These are phyloP conservation scores for Actenoides hombroni DNA, from an alignment of 2,113 vertebrate species.

Conservation along the genomic window DNA sequence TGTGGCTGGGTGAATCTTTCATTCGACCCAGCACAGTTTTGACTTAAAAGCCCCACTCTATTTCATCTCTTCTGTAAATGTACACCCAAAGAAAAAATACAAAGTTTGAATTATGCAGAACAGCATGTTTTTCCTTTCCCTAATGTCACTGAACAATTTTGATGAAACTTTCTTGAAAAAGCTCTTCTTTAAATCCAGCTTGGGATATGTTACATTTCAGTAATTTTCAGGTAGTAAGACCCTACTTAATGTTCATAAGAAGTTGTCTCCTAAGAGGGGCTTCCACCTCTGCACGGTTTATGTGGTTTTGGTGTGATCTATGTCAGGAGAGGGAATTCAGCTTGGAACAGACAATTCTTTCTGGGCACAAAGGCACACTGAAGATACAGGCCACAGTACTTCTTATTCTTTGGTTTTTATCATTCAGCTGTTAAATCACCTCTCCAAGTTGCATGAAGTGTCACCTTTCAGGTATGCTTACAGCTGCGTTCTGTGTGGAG, in stretches of 20 bases:
- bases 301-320: neutral
- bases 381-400: neutral
- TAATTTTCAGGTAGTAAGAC: neutral
- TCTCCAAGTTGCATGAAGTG: neutral
- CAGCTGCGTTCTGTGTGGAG: neutral
- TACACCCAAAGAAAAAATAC: neutral
- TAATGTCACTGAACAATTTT: neutral
- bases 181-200: neutral
- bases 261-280: neutral
- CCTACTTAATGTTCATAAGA: neutral
- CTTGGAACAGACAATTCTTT: neutral
- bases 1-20: neutral
- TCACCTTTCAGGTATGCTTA: neutral
- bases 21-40: neutral
- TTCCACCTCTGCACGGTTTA: neutral
- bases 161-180: neutral
- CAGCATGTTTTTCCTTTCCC: neutral
- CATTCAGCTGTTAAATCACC: neutral
- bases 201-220: neutral
- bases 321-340: neutral
- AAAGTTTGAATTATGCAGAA: neutral
- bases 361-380: neutral
- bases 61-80: neutral
- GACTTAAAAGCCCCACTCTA: neutral
- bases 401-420: neutral